Conservation (phyloP, 2,888 invertebrate genomes). For the Micoletzkya japonica region DNA sequence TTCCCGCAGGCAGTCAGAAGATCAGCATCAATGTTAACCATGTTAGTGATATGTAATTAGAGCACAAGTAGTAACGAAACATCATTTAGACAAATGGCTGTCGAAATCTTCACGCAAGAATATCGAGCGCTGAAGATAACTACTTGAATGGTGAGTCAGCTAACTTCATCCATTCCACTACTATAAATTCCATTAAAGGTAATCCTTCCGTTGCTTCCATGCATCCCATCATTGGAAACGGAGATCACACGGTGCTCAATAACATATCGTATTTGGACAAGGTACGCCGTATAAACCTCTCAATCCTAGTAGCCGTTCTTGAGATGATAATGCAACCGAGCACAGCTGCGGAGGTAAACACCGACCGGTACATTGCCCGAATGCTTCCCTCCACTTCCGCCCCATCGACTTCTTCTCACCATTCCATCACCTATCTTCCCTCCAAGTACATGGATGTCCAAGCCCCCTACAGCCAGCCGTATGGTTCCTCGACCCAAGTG, state of each 20-base stretch:
- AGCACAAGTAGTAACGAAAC: background rate
- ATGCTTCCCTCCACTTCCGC: background rate
- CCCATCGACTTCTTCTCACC: background rate
- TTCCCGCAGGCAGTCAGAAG: background rate
- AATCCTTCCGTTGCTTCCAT: too few species aligned
- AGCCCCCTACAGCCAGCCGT: too few species aligned
- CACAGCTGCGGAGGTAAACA: background rate
- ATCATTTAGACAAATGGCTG: background rate
- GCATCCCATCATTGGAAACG: too few species aligned
- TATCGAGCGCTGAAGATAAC: background rate
- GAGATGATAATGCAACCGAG: background rate
- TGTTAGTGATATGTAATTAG: background rate
- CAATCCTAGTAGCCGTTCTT: too few species aligned
- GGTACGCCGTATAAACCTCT: too few species aligned
- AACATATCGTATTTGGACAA: background rate
- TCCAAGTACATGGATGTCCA: background rate
- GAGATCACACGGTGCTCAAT: too few species aligned
- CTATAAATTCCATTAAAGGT: too few species aligned
- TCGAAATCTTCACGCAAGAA: background rate
- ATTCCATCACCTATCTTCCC: background rate
- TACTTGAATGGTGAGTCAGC: background rate
- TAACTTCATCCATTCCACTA: too few species aligned
- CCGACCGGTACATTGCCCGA: background rate
- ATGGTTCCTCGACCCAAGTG: too few species aligned
- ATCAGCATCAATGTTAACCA: constrained; percentile 16